Evolutionary conservation across 37 sponge, comb jelly and placozoan genomes (phyloP).

Genomic region (Theonella swinhoei): DNA sequence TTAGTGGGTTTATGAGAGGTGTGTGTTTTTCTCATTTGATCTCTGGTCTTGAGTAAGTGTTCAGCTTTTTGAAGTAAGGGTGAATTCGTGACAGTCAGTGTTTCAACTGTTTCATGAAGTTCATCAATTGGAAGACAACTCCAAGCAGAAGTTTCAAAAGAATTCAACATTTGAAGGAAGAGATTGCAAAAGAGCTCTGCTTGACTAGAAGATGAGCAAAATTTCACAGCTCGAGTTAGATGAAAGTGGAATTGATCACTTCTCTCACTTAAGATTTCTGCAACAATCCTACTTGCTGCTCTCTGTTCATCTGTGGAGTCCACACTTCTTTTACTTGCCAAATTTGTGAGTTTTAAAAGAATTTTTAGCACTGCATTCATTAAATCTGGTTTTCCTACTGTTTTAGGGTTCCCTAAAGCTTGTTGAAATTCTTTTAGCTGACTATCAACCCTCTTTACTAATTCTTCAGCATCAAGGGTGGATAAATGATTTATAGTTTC

Average conservation of each 20-base stretch:
- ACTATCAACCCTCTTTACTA: neutral
- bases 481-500: neutral
- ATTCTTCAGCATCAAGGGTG: neutral
- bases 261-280: conserved; percentile 57
- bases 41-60: neutral
- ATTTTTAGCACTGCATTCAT: conserved; percentile 22
- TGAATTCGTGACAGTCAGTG: neutral
- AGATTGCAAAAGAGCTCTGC: neutral
- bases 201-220: no score
- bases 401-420: neutral
- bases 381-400: neutral
- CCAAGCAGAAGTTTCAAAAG: conserved; percentile 35
- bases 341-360: neutral
- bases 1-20: neutral
- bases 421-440: conserved; percentile 31
- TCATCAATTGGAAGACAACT: conserved; percentile 37
- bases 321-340: neutral
- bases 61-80: neutral
- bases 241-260: no score
- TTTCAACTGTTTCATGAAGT: neutral
- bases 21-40: neutral
- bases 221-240: no score
- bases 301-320: neutral
- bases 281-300: conserved; percentile 38
- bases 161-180: conserved; percentile 16